phyloP scores from a whole-genome alignment of 2,113 vertebrate genomes.

The Aegotheles bennettii region DNA sequence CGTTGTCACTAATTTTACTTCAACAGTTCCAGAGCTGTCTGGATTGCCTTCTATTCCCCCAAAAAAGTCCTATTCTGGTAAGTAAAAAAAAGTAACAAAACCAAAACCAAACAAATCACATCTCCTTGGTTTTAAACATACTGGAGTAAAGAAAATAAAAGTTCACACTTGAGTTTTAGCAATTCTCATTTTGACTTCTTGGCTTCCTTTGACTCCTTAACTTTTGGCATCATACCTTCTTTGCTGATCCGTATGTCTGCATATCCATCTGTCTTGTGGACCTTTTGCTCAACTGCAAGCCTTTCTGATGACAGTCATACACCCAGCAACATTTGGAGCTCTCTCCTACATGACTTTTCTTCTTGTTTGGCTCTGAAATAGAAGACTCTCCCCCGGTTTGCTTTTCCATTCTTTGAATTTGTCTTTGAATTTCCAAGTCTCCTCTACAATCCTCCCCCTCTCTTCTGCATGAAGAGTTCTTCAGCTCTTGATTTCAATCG shows the following conservation, averaged over 20 bases:
- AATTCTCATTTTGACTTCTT: neutral
- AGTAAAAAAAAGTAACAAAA: neutral
- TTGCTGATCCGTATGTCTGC: neutral
- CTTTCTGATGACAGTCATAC: neutral
- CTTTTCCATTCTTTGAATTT: neutral
- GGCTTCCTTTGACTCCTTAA: neutral
- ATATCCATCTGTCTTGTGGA: neutral
- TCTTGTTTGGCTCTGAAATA: neutral
- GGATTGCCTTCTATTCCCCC: neutral
- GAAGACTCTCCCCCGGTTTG: neutral
- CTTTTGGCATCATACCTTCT: neutral
- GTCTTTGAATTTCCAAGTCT: neutral
- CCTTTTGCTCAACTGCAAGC: neutral
- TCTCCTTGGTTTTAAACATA: neutral
- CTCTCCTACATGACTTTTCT: neutral
- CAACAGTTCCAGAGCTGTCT: neutral
- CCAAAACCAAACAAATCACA: neutral
- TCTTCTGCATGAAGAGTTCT: neutral
- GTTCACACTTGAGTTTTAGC: neutral
- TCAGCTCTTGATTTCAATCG: neutral
- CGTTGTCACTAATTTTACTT: neutral
- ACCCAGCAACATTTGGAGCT: neutral
- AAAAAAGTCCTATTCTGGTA: neutral
- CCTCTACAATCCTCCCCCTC: neutral
- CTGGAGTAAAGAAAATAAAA: accelerated